Percentiles rank a stretch among this genome's conserved stretches.
These are phyloP conservation scores for Cryptus viduatorius DNA, from an alignment of 2,888 invertebrate species.

Conservation along the genomic window DNA sequence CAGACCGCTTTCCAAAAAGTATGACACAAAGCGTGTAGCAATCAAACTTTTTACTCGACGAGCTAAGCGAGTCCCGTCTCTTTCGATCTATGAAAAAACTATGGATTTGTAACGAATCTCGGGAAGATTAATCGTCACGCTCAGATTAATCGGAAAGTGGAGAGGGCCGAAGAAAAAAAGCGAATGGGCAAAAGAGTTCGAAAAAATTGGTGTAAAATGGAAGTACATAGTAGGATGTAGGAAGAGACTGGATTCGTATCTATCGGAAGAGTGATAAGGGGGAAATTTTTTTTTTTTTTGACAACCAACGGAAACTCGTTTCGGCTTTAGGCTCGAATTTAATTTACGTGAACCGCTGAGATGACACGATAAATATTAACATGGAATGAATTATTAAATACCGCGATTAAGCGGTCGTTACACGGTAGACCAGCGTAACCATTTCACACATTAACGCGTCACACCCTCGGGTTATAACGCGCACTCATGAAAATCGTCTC, in stretches of 20 bases:
- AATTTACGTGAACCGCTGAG: constrained; percentile 26
- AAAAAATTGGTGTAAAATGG: neutral
- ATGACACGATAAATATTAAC: constrained; percentile 75
- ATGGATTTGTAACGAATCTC: neutral
- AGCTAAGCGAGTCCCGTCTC: neutral
- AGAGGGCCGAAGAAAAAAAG: neutral
- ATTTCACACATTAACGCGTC: constrained; percentile 1
- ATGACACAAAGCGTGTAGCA: constrained; percentile 1
- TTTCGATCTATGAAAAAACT: neutral
- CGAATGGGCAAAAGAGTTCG: neutral
- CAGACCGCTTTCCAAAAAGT: too few species aligned
- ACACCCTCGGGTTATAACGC: neutral
- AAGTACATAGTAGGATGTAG: constrained; percentile 2
- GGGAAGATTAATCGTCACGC: neutral
- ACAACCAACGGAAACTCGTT: neutral
- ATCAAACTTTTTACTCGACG: neutral
- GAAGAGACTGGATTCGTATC: neutral
- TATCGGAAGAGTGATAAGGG: neutral
- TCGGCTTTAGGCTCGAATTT: constrained; percentile 5
- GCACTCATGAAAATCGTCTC: constrained; percentile 16
- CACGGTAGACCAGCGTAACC: constrained; percentile 54
- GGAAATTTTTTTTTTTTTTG: neutral
- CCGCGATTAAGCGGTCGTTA: constrained; percentile 72
- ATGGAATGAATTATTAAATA: constrained; percentile 77
- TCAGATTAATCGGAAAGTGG: neutral